Percentiles rank a stretch among this genome's conserved stretches.
Evolutionary conservation across 2,888 invertebrate genomes (phyloP).

Genomic region (Polyploca ridens): DNA sequence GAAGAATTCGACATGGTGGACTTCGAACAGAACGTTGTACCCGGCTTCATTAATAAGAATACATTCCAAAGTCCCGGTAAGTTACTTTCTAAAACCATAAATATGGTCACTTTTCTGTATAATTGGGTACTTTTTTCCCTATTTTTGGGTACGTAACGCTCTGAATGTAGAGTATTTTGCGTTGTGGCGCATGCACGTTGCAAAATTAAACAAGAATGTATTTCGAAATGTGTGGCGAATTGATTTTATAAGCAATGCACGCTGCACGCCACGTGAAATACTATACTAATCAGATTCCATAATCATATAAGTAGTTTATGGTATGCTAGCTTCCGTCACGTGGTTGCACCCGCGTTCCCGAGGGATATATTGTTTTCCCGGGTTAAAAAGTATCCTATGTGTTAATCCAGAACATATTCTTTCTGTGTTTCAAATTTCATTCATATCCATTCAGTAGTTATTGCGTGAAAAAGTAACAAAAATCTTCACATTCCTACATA

Average conservation of each 20-base stretch:
- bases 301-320: too few relatives aligned
- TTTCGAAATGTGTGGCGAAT: too few relatives aligned
- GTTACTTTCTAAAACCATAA: slow-evolving; percentile 22
- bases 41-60: slow-evolving; percentile 72
- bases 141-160: background rate
- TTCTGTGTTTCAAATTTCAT: too few relatives aligned
- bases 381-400: too few relatives aligned
- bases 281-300: background rate
- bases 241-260: background rate
- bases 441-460: too few relatives aligned
- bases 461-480: too few relatives aligned
- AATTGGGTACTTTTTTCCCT: background rate
- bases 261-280: background rate
- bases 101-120: background rate
- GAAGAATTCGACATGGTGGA: slow-evolving; percentile 71
- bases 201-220: background rate
- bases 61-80: slow-evolving; percentile 74
- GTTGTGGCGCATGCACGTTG: background rate
- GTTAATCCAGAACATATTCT: too few relatives aligned
- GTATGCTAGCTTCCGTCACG: too few relatives aligned
- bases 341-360: too few relatives aligned
- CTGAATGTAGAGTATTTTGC: background rate
- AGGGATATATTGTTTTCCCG: too few relatives aligned
- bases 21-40: slow-evolving; percentile 77
- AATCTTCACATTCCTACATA: too few relatives aligned